Percentiles rank a stretch among this genome's conserved stretches.
Conservation (phyloP, 2,113 vertebrate species). For the Hyperopisus bebe region DNA sequence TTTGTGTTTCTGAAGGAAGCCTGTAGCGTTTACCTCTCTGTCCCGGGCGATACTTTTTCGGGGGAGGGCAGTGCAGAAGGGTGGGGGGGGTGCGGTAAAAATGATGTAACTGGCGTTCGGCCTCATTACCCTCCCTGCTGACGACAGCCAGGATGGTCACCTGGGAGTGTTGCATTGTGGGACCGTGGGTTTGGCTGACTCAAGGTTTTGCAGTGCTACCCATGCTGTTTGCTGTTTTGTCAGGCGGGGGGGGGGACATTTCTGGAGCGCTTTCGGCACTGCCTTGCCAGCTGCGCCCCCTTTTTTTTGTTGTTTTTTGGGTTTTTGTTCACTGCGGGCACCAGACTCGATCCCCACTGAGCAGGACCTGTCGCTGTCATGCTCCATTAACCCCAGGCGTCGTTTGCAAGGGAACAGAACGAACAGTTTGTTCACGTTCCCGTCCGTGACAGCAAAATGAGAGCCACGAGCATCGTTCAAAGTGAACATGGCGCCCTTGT, state of each 20-base stretch:
- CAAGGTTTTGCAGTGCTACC: background rate
- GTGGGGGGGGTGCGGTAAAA: background rate
- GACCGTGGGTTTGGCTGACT: slow-evolving; percentile 1
- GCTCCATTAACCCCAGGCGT: background rate
- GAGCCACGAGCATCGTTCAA: background rate
- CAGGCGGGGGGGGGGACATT: background rate
- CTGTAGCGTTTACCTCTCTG: background rate
- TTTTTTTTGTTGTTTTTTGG: background rate
- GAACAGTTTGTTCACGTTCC: background rate
- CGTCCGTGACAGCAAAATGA: background rate
- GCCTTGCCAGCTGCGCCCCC: background rate
- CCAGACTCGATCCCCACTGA: background rate
- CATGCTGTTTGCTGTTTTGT: slow-evolving; percentile 1
- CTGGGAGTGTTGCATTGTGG: background rate
- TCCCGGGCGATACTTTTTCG: background rate
- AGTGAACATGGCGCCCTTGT: background rate
- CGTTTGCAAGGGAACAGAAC: background rate
- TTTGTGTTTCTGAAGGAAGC: background rate
- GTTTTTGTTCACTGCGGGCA: background rate
- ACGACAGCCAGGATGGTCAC: background rate
- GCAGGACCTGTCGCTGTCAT: background rate
- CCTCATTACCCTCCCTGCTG: background rate
- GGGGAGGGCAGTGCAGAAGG: background rate
- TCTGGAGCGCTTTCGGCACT: background rate
- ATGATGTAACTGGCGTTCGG: background rate